A percentile compares a stretch with the other conserved stretches of the same genome.
phyloP scores from a whole-genome alignment of 2,888 invertebrate genomes.

The Nebria salina region DNA sequence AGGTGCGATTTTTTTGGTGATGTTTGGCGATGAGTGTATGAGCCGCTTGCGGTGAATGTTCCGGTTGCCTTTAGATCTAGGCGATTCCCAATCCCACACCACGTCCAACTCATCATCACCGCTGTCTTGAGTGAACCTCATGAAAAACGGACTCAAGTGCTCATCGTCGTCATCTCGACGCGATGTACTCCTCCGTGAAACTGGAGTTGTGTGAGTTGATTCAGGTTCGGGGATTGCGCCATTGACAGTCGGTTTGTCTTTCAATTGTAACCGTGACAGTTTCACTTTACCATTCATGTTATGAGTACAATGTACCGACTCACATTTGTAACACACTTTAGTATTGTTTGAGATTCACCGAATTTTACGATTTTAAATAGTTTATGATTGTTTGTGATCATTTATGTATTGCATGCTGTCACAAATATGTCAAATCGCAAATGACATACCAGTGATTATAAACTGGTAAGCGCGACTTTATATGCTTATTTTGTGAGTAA shows the following conservation, averaged over 20 bases:
- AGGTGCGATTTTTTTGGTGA: conserved; percentile 54
- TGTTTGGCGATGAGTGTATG: conserved; percentile 54
- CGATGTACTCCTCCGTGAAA: neutral
- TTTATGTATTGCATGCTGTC: no score
- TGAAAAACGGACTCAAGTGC: conserved; percentile 54
- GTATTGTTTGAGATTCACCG: no score
- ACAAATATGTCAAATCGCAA: no score
- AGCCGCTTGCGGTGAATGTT: conserved; percentile 48
- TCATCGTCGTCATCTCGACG: conserved; percentile 34
- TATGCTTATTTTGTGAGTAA: no score
- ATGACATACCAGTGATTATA: no score
- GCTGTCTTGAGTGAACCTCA: conserved; percentile 61
- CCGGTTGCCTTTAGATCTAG: conserved; percentile 53
- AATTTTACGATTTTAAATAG: no score
- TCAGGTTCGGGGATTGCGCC: neutral
- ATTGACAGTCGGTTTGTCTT: neutral
- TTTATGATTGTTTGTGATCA: no score
- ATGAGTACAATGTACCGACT: no score
- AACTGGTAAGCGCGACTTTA: no score
- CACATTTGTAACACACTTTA: no score
- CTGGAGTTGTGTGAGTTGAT: conserved; percentile 25
- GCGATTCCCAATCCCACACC: conserved; percentile 65
- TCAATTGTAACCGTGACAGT: neutral
- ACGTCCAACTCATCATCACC: conserved; percentile 60
- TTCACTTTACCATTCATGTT: conserved; percentile 3